Base-by-base conservation (phyloP, 2,888 invertebrate genomes). In the Dugesia japonica region DNA sequence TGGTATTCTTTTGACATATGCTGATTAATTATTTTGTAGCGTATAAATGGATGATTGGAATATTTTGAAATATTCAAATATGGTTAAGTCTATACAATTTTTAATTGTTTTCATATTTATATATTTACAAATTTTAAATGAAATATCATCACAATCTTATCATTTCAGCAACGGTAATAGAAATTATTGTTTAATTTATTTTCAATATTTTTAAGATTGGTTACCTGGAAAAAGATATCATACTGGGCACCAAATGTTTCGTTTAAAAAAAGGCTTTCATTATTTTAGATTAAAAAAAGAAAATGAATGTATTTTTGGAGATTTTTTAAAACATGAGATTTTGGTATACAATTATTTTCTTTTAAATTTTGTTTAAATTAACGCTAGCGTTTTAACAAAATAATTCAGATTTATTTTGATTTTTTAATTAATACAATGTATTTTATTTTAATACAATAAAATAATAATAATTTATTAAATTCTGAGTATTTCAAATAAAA, bases 161-260 rank as follows among this genome's bases (percentile, higher is more conserved):
- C 56, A 56, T 56, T 56, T 56, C n/a, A 56, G 56, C 17, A 56
- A 56, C 56, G 56, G 56, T 56, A 56, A 56, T 17, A 38, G 38
- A 38, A 9, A 13, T 38, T 38, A 38, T 13, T 38, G 38, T 38
- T 38, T 38, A 38, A 38, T 38, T 38, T 38, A 38, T 13, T 38
- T 38, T 38, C 9, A 38, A 13, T 20, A 7, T 13, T 9, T 20
- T 56, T 56, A 56, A 56, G 56, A 56, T n/a, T 56, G 56, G 56
- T n/a, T 56, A 13, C 56, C 56, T 4, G 56, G 56, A 7, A 56
- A 56, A 56, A 4, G 56, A 56, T 56, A 56, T 56, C 56, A 56
- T n/a, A 56, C 56, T n/a, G 56, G 56, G 9, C 56, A 56, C 17
- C 56, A 56, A 56, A 56, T 56, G 56, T 56, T 56, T 56, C 56